Evolutionary conservation across 2,797 vertebrate genomes (phyloP).

Genomic region (Peromyscus nudipes): DNA sequence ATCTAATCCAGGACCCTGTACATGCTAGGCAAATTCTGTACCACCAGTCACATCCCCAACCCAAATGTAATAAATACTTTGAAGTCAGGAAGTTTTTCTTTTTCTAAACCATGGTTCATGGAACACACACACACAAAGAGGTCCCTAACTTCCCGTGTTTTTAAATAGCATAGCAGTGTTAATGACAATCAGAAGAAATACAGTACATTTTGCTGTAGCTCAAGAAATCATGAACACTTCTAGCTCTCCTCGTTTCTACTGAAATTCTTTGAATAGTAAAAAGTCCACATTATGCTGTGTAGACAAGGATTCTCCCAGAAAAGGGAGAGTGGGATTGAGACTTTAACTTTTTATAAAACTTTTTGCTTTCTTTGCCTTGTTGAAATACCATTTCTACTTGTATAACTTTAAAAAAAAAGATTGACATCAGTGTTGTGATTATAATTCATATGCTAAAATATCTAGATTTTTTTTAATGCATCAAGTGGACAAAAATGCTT

Average conservation of each 20-base stretch:
- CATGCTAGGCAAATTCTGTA: background rate
- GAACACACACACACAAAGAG: constrained; percentile 4
- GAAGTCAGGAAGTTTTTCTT: constrained; percentile 53
- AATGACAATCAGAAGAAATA: constrained; percentile 30
- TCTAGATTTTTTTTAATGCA: constrained; percentile 16
- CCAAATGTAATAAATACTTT: constrained; percentile 23
- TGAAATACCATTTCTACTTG: constrained; percentile 63
- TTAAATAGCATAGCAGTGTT: constrained; percentile 42
- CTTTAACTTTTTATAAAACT: constrained; percentile 2
- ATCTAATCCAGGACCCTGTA: background rate
- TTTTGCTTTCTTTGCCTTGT: constrained; percentile 40
- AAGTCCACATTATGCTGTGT: background rate
- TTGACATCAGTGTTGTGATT: constrained; percentile 26
- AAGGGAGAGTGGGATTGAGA: background rate
- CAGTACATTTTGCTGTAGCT: constrained; percentile 25
- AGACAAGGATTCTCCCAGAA: background rate
- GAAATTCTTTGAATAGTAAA: constrained; percentile 33
- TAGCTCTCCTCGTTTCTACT: constrained; percentile 57
- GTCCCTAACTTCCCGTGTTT: constrained; percentile 47
- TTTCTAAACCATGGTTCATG: constrained; percentile 54
- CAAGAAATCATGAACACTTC: background rate
- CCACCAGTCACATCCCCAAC: background rate
- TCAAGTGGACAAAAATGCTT: constrained; percentile 36
- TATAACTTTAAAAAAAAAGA: constrained; percentile 32
- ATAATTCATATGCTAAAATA: constrained; percentile 3